phyloP scores from a whole-genome alignment of 1,140 invertebrate species.

The Zaprionus camerounensis region DNA sequence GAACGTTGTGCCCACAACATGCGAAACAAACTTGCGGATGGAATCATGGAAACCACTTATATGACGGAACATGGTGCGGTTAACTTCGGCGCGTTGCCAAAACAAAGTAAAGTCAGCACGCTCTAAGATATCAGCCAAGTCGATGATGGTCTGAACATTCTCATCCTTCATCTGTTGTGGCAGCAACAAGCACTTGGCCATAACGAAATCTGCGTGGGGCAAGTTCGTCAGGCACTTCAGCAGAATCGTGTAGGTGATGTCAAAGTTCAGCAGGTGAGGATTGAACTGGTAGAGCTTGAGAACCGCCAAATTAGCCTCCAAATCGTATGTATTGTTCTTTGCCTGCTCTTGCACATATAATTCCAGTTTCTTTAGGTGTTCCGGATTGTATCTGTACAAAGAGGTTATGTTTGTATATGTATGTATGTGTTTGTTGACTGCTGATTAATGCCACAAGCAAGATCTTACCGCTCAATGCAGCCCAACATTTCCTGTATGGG shows the following conservation, averaged over 20 bases:
- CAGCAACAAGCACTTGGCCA: constrained; percentile 97
- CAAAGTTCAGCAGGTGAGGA: constrained; percentile 93
- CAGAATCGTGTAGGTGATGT: constrained; percentile 93
- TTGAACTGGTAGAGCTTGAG: constrained; percentile 97
- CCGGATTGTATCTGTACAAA: constrained; percentile 94
- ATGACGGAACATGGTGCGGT: constrained; percentile 89
- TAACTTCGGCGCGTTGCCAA: constrained; percentile 91
- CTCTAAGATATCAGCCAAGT: constrained; percentile 95
- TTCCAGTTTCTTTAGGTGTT: constrained; percentile 95
- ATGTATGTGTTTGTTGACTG: constrained; percentile 12
- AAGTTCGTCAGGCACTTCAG: constrained; percentile 98
- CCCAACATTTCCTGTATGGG: constrained; percentile 89
- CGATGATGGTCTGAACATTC: constrained; percentile 93
- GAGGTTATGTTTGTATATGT: constrained; percentile 65
- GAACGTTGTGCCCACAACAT: constrained; percentile 98
- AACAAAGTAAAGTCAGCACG: constrained; percentile 96
- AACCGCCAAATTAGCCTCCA: constrained; percentile 98
- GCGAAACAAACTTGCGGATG: constrained; percentile 98
- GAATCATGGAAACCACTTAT: constrained; percentile 97
- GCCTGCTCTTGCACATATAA: constrained; percentile 97
- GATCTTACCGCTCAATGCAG: constrained; percentile 89
- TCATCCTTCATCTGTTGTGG: constrained; percentile 92
- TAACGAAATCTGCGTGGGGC: constrained; percentile 97
- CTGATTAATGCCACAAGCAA: background rate
- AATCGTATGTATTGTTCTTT: constrained; percentile 96